Evolutionary conservation across 2,888 invertebrate species (phyloP).

Genomic region (Saturnia pavonia): DNA sequence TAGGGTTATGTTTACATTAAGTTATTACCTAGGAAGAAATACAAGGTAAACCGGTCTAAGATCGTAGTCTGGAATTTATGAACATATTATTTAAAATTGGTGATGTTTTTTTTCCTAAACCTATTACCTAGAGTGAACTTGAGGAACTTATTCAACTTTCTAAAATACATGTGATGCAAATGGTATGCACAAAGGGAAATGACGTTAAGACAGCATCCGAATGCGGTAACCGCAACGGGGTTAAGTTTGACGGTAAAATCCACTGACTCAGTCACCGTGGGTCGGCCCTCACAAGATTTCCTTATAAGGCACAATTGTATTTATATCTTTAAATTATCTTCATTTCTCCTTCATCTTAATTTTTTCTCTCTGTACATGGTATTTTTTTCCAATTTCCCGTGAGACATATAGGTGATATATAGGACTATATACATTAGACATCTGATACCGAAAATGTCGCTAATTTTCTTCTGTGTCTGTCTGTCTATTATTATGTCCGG

Average conservation of each 20-base stretch:
- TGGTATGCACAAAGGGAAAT: slow-evolving; percentile 23
- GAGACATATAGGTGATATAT: too few relatives aligned
- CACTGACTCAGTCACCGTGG: slow-evolving; percentile 16
- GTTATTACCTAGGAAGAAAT: too few relatives aligned
- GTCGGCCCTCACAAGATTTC: not conserved
- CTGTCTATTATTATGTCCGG: too few relatives aligned
- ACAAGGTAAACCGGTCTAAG: too few relatives aligned
- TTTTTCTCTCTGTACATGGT: too few relatives aligned
- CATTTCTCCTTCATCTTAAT: too few relatives aligned
- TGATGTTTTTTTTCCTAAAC: not conserved
- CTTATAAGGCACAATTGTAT: not conserved
- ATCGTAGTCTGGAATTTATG: too few relatives aligned
- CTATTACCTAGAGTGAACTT: not conserved
- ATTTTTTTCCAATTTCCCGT: too few relatives aligned
- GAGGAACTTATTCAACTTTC: slow-evolving; percentile 13
- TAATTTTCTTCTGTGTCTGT: too few relatives aligned
- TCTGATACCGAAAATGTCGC: too few relatives aligned
- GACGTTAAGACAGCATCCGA: slow-evolving; percentile 15
- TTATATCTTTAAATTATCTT: not conserved
- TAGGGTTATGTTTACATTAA: too few relatives aligned
- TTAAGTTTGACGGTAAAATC: slow-evolving; percentile 18
- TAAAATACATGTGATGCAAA: slow-evolving; percentile 15
- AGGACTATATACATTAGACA: too few relatives aligned
- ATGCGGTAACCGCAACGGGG: slow-evolving; percentile 22
- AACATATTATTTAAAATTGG: not conserved